phyloP scores from a whole-genome alignment of 1,140 invertebrate species.

The Babylonia areolata region DNA sequence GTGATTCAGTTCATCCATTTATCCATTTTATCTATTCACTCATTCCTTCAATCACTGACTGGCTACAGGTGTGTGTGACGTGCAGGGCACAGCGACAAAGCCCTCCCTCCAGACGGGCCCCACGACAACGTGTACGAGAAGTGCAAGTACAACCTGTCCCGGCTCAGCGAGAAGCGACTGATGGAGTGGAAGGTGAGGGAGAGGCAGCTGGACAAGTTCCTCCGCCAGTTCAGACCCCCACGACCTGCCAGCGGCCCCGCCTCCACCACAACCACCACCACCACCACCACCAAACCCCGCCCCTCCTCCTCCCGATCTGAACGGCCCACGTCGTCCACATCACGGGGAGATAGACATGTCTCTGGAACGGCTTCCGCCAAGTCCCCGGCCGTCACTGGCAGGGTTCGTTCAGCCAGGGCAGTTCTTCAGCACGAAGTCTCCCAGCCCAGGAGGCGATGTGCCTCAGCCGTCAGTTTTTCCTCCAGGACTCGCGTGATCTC shows the following conservation, averaged over 20 bases:
- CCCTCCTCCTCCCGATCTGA: not conserved
- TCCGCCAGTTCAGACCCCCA: not conserved
- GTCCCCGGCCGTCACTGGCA: not conserved
- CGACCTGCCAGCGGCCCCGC: not conserved
- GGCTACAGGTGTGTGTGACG: not conserved
- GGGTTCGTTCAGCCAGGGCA: not conserved
- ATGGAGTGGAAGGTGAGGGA: slow-evolving; percentile 48
- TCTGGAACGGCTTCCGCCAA: not conserved
- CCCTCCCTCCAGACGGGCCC: slow-evolving; percentile 36
- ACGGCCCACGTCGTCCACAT: not conserved
- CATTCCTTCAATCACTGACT: not conserved
- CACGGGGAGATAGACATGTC: not conserved
- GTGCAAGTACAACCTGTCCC: slow-evolving; percentile 34
- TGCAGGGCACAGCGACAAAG: slow-evolving; percentile 46
- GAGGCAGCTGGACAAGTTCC: slow-evolving; percentile 42
- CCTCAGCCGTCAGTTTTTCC: not conserved
- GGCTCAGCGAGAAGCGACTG: slow-evolving; percentile 46
- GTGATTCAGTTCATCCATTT: no score
- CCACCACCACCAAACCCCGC: not conserved
- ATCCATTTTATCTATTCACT: no score
- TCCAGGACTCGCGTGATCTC: not conserved
- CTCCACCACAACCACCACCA: slow-evolving; percentile 2
- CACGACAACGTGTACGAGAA: slow-evolving; percentile 47
- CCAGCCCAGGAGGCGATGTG: not conserved
- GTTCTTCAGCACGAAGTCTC: not conserved